These are phyloP conservation scores for Aspidoscelis tigris DNA, from an alignment of 2,113 vertebrate genomes.

Conservation along the genomic window DNA sequence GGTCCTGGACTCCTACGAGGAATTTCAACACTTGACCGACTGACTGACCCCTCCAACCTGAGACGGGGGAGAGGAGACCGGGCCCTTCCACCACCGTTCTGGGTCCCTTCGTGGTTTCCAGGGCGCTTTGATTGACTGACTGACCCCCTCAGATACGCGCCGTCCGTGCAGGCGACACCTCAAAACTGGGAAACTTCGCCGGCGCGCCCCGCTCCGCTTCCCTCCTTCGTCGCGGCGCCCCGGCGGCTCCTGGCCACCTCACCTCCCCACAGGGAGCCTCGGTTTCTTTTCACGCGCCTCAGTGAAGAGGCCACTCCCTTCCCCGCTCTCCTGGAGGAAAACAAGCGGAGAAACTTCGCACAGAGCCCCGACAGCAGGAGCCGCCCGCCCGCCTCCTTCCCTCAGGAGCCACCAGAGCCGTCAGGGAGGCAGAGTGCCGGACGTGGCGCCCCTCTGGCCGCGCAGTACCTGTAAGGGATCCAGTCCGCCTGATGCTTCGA, in stretches of 20 bases:
- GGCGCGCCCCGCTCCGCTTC: background rate
- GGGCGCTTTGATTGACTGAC: background rate
- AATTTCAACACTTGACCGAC: too few relatives aligned
- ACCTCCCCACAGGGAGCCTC: background rate
- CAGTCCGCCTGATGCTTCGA: slow-evolving; percentile 95
- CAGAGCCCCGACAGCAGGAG: too few relatives aligned
- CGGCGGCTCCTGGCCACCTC: background rate
- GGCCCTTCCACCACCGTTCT: background rate
- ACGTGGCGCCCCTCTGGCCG: background rate
- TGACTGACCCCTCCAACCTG: background rate
- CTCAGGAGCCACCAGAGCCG: too few relatives aligned
- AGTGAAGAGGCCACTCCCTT: background rate
- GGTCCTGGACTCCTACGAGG: too few relatives aligned
- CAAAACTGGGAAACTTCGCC: background rate
- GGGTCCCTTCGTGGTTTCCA: background rate
- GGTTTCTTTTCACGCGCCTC: background rate
- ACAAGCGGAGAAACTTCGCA: background rate
- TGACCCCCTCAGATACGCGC: too few relatives aligned
- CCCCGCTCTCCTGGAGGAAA: background rate
- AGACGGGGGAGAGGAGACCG: background rate
- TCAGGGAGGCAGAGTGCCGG: background rate
- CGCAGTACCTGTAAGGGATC: slow-evolving; percentile 94
- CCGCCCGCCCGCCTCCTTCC: background rate
- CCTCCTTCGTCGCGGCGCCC: too few relatives aligned
- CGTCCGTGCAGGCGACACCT: background rate